Evolutionary conservation across 1,140 invertebrate species (phyloP), one percentile per base, ranked within the genome.

Genomic region (Bombus huntii): DNA sequence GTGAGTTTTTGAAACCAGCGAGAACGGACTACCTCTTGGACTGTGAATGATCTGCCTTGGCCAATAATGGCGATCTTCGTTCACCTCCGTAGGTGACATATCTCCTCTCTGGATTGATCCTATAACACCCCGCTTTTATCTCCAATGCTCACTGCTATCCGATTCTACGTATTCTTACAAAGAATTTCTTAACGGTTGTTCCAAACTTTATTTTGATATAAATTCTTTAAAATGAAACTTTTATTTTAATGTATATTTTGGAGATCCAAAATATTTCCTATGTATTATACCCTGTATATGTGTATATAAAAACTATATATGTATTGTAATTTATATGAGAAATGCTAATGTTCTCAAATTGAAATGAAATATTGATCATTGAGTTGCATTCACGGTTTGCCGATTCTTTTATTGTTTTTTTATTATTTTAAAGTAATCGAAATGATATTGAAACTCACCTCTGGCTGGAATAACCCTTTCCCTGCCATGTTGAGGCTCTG

Each of bases 41-140:
- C 68, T 87, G 53, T 88, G 65, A 81, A 88, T 53, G 77, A 73
- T 90, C 82, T 83, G 42, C 82, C 85, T 85, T 80, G 90, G 89
- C 88, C 93, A 89, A 83, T 92, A 85, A 89, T 85, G 88, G 70
- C 78, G 85, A 12, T 89, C 84, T 73, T 88, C 81, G 22, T 72
- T 86, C 83, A 88, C 88, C 68, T 93, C 92, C 79, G 75, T 78
- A 59, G 89, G 88, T 86, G 88, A 89, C 81, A 92, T 92, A 88
- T 93, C 92, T 73, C 92, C 93, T 84, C 92, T 87, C 65, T 91
- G 93, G 59, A 91, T 68, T 74, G 88, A 81, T 78, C 90, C 92
- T 93, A 93, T 59, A 92, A 93, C 79, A 92, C 79, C 86, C 87
- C 87, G 75, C 13, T 74, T 88, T 89, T 87, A 81, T 77, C 53